Percentiles rank a stretch among this genome's conserved stretches.
Evolutionary conservation across 2,113 vertebrate genomes (phyloP).

Genomic region (Polypterus bichir): DNA sequence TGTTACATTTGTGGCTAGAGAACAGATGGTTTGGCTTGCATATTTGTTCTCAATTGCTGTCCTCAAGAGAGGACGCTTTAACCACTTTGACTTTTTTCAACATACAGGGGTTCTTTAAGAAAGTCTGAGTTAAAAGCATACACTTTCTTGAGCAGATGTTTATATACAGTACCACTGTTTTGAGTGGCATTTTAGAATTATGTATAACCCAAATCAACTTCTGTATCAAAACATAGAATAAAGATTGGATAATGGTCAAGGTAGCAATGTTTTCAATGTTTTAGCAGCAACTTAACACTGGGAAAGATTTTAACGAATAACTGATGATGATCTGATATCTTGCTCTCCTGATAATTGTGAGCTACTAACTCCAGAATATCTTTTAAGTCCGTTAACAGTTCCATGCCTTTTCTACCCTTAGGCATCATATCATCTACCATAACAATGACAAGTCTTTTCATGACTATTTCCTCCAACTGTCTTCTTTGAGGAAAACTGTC

Average conservation of each 20-base stretch:
- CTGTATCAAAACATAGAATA: background rate
- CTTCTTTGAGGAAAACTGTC: too few species aligned
- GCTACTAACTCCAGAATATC: slow-evolving; percentile 9
- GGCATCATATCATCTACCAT: slow-evolving; percentile 15
- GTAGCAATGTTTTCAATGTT: slow-evolving; percentile 23
- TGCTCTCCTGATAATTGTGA: slow-evolving; percentile 11
- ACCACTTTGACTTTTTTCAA: slow-evolving; percentile 15
- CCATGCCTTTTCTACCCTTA: slow-evolving; percentile 11
- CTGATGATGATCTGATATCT: slow-evolving; percentile 13
- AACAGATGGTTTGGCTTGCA: slow-evolving; percentile 8
- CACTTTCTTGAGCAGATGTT: slow-evolving; percentile 10
- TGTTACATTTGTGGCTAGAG: slow-evolving; percentile 13
- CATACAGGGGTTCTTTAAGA: slow-evolving; percentile 14
- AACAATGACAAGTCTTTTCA: slow-evolving; percentile 11
- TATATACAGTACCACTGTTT: slow-evolving; percentile 1
- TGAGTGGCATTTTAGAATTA: slow-evolving; percentile 11
- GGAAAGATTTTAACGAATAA: slow-evolving; percentile 4
- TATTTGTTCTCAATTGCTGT: slow-evolving; percentile 14
- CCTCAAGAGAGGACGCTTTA: slow-evolving; percentile 11
- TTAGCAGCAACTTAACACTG: slow-evolving; percentile 7
- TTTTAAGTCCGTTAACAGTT: slow-evolving; percentile 16
- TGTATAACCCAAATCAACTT: slow-evolving; percentile 9
- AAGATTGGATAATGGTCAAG: slow-evolving; percentile 11
- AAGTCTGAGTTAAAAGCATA: slow-evolving; percentile 13
- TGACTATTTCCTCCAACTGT: too few species aligned